These are phyloP conservation scores for Diadumene lineata DNA, from an alignment of 92 coral and sea anemone genomes.

Conservation along the genomic window DNA sequence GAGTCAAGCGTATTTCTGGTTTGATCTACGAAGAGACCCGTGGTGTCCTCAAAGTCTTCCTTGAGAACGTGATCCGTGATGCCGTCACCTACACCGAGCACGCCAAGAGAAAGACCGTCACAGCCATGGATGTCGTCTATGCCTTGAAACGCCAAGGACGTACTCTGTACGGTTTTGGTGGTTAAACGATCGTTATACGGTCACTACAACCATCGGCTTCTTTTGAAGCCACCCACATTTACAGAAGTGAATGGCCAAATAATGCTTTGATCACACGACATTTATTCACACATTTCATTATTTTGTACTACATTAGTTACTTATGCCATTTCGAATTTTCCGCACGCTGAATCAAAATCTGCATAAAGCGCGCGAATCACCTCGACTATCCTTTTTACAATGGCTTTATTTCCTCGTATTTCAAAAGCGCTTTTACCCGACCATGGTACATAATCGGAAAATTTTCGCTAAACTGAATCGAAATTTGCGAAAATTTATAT, in stretches of 20 bases:
- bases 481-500: too few relatives aligned
- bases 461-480: too few relatives aligned
- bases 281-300: background rate
- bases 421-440: too few relatives aligned
- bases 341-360: background rate
- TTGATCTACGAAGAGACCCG: slow-evolving; percentile 89
- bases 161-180: slow-evolving; percentile 95
- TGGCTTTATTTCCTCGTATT: too few relatives aligned
- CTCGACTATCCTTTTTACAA: too few relatives aligned
- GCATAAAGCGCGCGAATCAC: background rate
- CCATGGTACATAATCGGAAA: too few relatives aligned
- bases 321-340: too few relatives aligned
- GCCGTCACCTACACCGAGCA: slow-evolving; percentile 98
- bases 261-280: background rate
- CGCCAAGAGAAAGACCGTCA: slow-evolving; percentile 97
- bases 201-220: slow-evolving; percentile 34
- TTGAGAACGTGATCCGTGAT: slow-evolving; percentile 97
- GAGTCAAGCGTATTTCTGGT: slow-evolving; percentile 94
- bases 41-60: slow-evolving; percentile 93
- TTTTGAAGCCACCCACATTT: slow-evolving; percentile 63
- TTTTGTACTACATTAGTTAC: background rate
- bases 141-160: slow-evolving; percentile 96
- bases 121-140: slow-evolving; percentile 97
- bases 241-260: slow-evolving; percentile 43
- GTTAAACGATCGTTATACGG: slow-evolving; percentile 31